These are phyloP conservation scores for Pocillopora meandrina DNA, from an alignment of 92 coral and sea anemone species.

Conservation along the genomic window DNA sequence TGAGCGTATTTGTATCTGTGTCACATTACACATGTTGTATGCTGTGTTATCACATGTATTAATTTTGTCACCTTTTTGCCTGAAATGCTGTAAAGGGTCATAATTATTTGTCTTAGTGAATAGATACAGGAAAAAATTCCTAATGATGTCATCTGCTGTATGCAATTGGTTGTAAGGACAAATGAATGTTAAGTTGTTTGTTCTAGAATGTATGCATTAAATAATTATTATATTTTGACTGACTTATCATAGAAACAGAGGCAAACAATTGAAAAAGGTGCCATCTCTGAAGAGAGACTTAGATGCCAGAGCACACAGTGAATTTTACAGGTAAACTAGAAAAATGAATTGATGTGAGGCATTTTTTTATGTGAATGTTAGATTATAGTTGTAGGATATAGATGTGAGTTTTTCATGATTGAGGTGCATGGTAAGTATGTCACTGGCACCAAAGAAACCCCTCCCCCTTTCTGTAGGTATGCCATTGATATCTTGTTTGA, in stretches of 20 bases:
- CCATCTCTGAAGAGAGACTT: constrained; percentile 93
- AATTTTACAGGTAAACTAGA: constrained; percentile 77
- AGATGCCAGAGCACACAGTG: constrained; percentile 97
- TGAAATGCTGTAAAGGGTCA: too few species aligned
- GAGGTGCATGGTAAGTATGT: too few species aligned
- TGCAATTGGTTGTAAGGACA: too few species aligned
- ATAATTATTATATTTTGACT: neutral
- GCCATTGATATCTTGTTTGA: neutral
- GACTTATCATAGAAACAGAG: constrained; percentile 54
- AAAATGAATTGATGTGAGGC: neutral
- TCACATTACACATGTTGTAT: too few species aligned
- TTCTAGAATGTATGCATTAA: neutral
- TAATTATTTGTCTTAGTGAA: too few species aligned
- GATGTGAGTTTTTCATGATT: too few species aligned
- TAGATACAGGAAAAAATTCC: too few species aligned
- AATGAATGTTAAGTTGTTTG: too few species aligned
- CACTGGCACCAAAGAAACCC: neutral
- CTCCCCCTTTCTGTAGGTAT: neutral
- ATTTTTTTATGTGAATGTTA: neutral
- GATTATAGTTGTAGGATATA: neutral
- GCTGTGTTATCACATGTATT: too few species aligned
- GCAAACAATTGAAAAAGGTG: constrained; percentile 66
- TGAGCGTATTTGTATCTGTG: too few species aligned
- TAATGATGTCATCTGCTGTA: too few species aligned
- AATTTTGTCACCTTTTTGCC: too few species aligned